Conservation (phyloP, 2,888 invertebrate genomes). For the Parnassius glacialis region DNA sequence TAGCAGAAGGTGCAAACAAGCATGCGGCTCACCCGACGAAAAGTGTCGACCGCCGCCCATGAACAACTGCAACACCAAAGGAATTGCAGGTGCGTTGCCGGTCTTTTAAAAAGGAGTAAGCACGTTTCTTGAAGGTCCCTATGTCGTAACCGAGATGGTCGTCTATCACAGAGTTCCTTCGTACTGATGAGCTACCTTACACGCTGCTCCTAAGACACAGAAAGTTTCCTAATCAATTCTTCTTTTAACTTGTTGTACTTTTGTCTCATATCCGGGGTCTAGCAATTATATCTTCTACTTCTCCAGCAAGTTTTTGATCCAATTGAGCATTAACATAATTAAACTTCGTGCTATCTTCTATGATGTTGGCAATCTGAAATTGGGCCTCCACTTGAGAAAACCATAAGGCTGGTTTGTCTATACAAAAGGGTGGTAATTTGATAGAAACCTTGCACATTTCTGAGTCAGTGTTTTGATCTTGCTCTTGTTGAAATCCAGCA, state of each 20-base stretch:
- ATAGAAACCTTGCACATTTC: background rate
- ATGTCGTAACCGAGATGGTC: no score
- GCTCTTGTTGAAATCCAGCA: no score
- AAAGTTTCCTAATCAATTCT: background rate
- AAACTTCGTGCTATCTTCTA: background rate
- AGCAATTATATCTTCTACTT: no score
- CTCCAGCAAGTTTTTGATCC: background rate
- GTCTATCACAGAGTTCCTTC: background rate
- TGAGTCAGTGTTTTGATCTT: no score
- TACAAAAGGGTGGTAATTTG: background rate
- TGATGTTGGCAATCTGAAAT: background rate
- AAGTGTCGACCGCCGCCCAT: no score
- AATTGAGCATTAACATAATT: background rate
- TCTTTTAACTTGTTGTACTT: background rate
- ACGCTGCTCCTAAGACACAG: background rate
- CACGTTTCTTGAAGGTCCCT: no score
- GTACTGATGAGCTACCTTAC: background rate
- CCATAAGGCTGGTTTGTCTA: background rate
- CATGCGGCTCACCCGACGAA: no score
- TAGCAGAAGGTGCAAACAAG: no score
- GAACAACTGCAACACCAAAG: no score
- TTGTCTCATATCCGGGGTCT: no score
- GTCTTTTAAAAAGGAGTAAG: no score
- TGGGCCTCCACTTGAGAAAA: conserved; percentile 1
- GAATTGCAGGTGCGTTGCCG: no score